Base-by-base conservation (phyloP, 2,888 invertebrate genomes). In the Eupithecia pulchellata region DNA sequence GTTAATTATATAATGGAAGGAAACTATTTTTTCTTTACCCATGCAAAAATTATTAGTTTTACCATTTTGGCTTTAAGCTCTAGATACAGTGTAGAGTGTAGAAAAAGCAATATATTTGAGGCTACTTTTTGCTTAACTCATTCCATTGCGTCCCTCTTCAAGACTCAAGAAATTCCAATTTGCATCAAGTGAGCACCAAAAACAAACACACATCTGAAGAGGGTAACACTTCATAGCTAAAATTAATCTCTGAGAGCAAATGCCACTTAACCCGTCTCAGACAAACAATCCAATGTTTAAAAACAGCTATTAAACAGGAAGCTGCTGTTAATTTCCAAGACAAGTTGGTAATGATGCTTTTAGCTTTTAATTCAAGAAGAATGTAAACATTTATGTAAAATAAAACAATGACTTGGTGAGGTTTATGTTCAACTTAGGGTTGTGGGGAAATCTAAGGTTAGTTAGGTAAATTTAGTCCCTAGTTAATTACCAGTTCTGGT, bases 291-390 rank as follows among this genome's bases (percentile, higher is more conserved):
- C 62, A 30, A 76, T 76, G 84, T 79, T 78, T 83, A 83, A 79
- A 81, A 84, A 84, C 83, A 85, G 82, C 79, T 81, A 80, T 82
- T 77, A 79, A 79, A 82, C 85, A 86, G 86, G 88, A 88, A 88
- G 77, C 75, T 65, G 75, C 77, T 76, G 76, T 75, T 82, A 61
- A 76, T 73, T 64, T 61, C 27, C 55, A 66, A 73, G 70, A 71
- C 55, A 60, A 42, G 17, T 72, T 77, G 72, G 75, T 66, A 81
- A 79, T 77, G 64, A 75, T 78, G 80, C 78, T 80, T 78, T 68
- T 68, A 60, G 80, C 78, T 80, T 78, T 68, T 66, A 60, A 36
- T 60, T 57, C 36, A 1, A 57, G 42, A 61, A 20, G 32, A 32
- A 20, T 20, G 20, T 61, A 25, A 61, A 61, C 61, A 32, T 34